phyloP scores from a whole-genome alignment of 2,888 invertebrate genomes.

The Oscheius sp. region DNA sequence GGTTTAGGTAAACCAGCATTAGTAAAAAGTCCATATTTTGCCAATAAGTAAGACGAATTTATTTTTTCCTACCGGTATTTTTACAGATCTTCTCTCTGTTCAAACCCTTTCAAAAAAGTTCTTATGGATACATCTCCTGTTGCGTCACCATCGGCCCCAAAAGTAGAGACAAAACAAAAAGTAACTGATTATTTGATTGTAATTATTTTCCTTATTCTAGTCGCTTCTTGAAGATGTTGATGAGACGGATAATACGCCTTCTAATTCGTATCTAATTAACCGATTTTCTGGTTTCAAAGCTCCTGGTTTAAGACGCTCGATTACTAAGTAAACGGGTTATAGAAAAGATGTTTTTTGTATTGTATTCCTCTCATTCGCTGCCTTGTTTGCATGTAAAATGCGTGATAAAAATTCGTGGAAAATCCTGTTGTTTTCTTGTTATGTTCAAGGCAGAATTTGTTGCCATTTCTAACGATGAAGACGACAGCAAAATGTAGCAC shows the following conservation, averaged over 20 bases:
- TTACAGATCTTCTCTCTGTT: neutral
- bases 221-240: conserved; percentile 14
- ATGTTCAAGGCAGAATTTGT: no score
- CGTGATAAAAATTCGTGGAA: no score
- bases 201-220: neutral
- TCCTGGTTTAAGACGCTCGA: conserved; percentile 18
- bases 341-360: no score
- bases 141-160: neutral
- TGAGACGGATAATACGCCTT: neutral
- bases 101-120: conserved; percentile 9
- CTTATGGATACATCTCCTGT: neutral
- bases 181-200: neutral
- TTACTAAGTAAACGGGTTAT: conserved; percentile 3
- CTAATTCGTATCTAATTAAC: neutral
- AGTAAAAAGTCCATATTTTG: conserved; percentile 26
- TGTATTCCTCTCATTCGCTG: no score
- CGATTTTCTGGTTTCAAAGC: conserved; percentile 27
- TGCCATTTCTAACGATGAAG: no score
- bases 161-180: neutral
- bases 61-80: neutral
- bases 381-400: no score
- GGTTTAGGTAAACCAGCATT: neutral
- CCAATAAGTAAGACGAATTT: neutral
- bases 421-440: no score
- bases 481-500: no score